phyloP scores from a whole-genome alignment of 2,888 invertebrate genomes.

The Cephus rjabovi region DNA sequence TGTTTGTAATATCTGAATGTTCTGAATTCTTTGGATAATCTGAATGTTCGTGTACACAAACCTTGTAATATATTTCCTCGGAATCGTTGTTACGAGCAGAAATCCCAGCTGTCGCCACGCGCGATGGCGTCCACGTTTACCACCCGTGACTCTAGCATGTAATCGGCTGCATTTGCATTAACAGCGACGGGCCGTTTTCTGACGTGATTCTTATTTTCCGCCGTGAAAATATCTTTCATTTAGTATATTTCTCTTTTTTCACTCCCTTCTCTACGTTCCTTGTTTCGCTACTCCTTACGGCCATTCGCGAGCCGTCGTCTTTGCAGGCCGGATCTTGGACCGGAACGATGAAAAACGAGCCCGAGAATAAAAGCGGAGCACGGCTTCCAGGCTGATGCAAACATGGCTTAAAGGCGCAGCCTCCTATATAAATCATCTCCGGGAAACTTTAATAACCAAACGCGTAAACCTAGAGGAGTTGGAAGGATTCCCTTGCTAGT shows the following conservation, averaged over 20 bases:
- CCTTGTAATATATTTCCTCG: too few relatives aligned
- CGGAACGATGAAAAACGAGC: slow-evolving; percentile 8
- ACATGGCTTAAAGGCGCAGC: slow-evolving; percentile 38
- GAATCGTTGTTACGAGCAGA: neutral
- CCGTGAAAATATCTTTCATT: too few relatives aligned
- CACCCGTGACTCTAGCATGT: neutral
- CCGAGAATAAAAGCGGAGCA: slow-evolving; percentile 11
- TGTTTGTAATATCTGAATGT: too few relatives aligned
- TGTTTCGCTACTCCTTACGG: too few relatives aligned
- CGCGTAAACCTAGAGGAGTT: slow-evolving; percentile 15
- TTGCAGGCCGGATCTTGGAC: too few relatives aligned
- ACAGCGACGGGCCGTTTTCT: neutral
- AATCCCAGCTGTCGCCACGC: slow-evolving; percentile 25
- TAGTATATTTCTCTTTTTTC: too few relatives aligned
- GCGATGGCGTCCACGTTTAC: neutral
- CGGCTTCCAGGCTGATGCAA: slow-evolving; percentile 40
- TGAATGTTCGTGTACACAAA: too few relatives aligned
- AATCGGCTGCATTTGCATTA: slow-evolving; percentile 30
- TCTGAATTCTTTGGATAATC: too few relatives aligned
- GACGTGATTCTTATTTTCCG: too few relatives aligned
- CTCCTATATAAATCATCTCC: slow-evolving; percentile 42
- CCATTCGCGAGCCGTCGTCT: too few relatives aligned
- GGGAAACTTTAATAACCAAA: slow-evolving; percentile 49
- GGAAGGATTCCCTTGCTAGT: too few relatives aligned
- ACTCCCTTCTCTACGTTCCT: too few relatives aligned